Evolutionary conservation across 2,113 vertebrate genomes (phyloP).

Genomic region (Carassius auratus): DNA sequence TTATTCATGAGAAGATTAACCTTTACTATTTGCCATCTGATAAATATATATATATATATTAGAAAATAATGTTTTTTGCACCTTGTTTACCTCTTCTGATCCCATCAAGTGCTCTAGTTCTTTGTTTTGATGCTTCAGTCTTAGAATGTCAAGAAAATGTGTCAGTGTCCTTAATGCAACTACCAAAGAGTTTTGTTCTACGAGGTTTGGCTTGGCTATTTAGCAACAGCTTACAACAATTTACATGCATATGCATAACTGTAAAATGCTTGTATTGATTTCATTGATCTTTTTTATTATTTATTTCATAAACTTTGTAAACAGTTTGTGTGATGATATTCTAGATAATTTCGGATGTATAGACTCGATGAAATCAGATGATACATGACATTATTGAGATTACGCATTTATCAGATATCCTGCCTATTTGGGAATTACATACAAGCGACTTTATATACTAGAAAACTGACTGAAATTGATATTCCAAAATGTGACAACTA

Average conservation of each 20-base stretch:
- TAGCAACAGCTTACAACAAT: background rate
- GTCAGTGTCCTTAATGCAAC: background rate
- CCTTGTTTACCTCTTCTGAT: background rate
- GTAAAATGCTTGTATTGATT: background rate
- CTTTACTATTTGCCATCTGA: background rate
- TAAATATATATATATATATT: no score
- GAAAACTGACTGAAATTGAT: background rate
- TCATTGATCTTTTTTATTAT: constrained; percentile 5
- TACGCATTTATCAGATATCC: background rate
- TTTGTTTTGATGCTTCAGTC: background rate
- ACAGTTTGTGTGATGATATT: background rate
- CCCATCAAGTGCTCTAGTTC: background rate
- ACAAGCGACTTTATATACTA: background rate
- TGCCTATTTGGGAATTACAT: background rate
- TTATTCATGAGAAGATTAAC: no score
- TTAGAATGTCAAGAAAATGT: background rate
- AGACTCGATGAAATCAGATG: background rate
- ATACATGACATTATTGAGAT: constrained; percentile 5
- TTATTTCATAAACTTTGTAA: constrained; percentile 20
- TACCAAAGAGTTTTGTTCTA: background rate
- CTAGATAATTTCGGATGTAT: background rate
- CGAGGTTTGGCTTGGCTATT: no score
- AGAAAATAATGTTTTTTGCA: no score
- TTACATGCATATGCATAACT: background rate
- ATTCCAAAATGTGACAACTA: background rate